Conservation (phyloP, 2,888 invertebrate species). For the Mayetiola destructor region DNA sequence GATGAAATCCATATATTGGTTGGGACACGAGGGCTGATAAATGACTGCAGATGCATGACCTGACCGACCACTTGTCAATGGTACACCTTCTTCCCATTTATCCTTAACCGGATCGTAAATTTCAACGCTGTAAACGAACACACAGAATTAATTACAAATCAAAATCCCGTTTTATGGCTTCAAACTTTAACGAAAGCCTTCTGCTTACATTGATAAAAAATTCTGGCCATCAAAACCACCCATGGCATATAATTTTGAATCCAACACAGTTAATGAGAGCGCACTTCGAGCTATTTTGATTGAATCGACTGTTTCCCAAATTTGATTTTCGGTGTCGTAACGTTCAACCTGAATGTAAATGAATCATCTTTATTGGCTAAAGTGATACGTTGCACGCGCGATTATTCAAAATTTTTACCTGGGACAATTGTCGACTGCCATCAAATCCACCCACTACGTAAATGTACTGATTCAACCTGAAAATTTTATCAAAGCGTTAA, state of each 20-base stretch:
- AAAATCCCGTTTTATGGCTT: too few relatives aligned
- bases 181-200: too few relatives aligned
- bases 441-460: slow-evolving; percentile 95
- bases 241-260: slow-evolving; percentile 78
- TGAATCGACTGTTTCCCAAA: slow-evolving; percentile 62
- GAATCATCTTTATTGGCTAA: too few relatives aligned
- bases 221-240: slow-evolving; percentile 82
- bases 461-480: slow-evolving; percentile 60
- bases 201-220: slow-evolving; percentile 30
- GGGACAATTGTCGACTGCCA: slow-evolving; percentile 62
- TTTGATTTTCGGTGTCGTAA: slow-evolving; percentile 68
- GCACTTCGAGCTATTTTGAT: slow-evolving; percentile 75
- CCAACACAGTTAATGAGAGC: slow-evolving; percentile 71
- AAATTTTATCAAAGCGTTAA: slow-evolving; percentile 54
- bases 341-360: too few relatives aligned
- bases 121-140: slow-evolving; percentile 57
- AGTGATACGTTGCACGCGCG: too few relatives aligned
- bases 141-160: too few relatives aligned
- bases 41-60: slow-evolving; percentile 87
- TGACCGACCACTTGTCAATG: slow-evolving; percentile 71
- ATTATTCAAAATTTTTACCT: too few relatives aligned
- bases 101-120: slow-evolving; percentile 68
- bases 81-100: slow-evolving; percentile 60
- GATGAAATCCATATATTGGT: background rate
- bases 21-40: slow-evolving; percentile 43